Percentiles rank a stretch among this genome's conserved stretches.
phyloP scores from a whole-genome alignment of 2,113 vertebrate species.

The Eulemur rufifrons region DNA sequence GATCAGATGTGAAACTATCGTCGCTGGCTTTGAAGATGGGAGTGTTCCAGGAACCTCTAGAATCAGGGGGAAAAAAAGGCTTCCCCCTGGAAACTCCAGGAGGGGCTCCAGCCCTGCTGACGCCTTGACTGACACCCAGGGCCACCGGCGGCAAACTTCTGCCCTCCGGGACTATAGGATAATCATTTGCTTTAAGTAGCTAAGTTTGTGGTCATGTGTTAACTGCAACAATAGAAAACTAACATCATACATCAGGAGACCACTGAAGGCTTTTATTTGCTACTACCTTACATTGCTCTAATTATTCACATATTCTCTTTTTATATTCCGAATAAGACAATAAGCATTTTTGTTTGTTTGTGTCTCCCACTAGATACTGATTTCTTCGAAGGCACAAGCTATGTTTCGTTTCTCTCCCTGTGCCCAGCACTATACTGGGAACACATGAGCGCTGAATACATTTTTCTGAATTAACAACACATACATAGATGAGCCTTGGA shows the following conservation, averaged over 20 bases:
- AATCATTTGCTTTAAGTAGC: too few relatives aligned
- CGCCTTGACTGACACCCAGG: neutral
- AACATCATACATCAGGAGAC: neutral
- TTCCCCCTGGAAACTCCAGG: neutral
- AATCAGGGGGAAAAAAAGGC: neutral
- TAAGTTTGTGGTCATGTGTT: too few relatives aligned
- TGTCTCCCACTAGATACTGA: neutral
- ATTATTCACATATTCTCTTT: fast-evolving
- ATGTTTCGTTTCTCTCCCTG: too few relatives aligned
- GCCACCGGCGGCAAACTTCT: too few relatives aligned
- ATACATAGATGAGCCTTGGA: fast-evolving
- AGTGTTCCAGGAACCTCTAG: neutral
- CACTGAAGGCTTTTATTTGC: neutral
- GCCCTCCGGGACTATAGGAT: neutral
- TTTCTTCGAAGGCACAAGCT: neutral
- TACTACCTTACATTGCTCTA: neutral
- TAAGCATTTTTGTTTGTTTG: neutral
- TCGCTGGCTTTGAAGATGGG: neutral
- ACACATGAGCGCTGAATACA: fast-evolving
- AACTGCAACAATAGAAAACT: neutral
- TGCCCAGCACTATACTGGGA: neutral
- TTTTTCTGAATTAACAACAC: neutral
- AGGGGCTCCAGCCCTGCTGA: neutral
- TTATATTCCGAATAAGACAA: neutral
- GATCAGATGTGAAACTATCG: neutral